Base-by-base conservation (phyloP, 2,888 invertebrate genomes). In the Orthosia gothica region DNA sequence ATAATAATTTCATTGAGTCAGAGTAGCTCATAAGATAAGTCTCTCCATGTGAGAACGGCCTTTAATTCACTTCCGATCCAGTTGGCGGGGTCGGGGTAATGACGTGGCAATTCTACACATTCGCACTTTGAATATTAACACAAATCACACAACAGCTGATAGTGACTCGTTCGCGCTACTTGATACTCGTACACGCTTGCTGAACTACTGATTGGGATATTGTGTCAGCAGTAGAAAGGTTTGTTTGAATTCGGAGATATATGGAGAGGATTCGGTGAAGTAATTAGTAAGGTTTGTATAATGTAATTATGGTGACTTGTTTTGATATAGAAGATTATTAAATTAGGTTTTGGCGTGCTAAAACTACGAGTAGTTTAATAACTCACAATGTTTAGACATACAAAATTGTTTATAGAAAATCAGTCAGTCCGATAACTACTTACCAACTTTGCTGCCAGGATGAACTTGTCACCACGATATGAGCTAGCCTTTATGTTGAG, bases 131-230 rank as follows among this genome's bases (percentile, higher is more conserved):
- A 79, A 81, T 76, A 80, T 77, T 79, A 78, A 84, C 83, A 83
- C 81, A 84, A 87, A 88, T 88, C 88, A 84, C 65, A 79, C 77
- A 79, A 81, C 86, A 81, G 77, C 81, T 88, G 84, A 88, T 79
- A 79, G 63, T 77, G 82, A 86, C 75, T 76, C 69, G 74, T 74
- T 76, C 47, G n/a, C n/a, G n/a, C n/a, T n/a, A n/a, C n/a, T n/a
- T n/a, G n/a, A n/a, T n/a, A 86, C 75, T 76, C 69, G 74, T 74
- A 75, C 47, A 57, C 64, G 23, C 63, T 72, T 50, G 58, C 26
- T 26, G 26, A 26, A 26, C 26, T 26, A 26, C 26, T 26, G 26
- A 26, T 26, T 26, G 26, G 26, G 26, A 26, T 26, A 26, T 26
- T 26, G 26, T 26, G 26, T 26, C 26, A 26, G 26, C 26, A 26